Conservation (phyloP, 2,797 vertebrate species). For the Trematocara caparti region DNA sequence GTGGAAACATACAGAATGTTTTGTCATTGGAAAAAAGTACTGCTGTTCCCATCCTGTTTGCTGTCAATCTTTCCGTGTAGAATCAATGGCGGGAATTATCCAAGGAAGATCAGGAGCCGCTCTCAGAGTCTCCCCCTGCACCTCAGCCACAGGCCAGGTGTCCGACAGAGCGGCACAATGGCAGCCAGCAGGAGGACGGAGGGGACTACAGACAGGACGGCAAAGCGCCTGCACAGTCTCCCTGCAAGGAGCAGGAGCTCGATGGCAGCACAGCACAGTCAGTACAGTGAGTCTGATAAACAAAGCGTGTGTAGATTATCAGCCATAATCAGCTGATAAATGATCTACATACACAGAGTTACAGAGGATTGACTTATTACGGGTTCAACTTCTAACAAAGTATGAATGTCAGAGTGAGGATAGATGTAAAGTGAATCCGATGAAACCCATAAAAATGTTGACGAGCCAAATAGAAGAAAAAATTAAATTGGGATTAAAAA, state of each 20-base stretch:
- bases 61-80: constrained; percentile 53
- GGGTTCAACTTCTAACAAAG: background rate
- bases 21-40: background rate
- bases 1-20: background rate
- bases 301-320: background rate
- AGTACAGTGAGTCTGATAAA: constrained; percentile 37
- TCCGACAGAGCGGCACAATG: constrained; percentile 82
- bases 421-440: background rate
- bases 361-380: background rate
- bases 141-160: constrained; percentile 66
- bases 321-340: background rate
- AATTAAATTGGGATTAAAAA: background rate
- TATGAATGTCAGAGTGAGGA: background rate
- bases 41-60: background rate
- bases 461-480: background rate
- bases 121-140: constrained; percentile 77
- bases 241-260: constrained; percentile 67
- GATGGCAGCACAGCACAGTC: constrained; percentile 83
- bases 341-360: background rate
- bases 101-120: constrained; percentile 85
- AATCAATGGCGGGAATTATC: constrained; percentile 89
- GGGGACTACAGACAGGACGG: constrained; percentile 71
- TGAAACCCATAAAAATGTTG: background rate
- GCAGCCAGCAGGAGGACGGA: constrained; percentile 77
- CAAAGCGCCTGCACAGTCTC: constrained; percentile 55